These are phyloP conservation scores for Cantharis lateralis DNA, from an alignment of 2,888 invertebrate genomes.

Conservation along the genomic window DNA sequence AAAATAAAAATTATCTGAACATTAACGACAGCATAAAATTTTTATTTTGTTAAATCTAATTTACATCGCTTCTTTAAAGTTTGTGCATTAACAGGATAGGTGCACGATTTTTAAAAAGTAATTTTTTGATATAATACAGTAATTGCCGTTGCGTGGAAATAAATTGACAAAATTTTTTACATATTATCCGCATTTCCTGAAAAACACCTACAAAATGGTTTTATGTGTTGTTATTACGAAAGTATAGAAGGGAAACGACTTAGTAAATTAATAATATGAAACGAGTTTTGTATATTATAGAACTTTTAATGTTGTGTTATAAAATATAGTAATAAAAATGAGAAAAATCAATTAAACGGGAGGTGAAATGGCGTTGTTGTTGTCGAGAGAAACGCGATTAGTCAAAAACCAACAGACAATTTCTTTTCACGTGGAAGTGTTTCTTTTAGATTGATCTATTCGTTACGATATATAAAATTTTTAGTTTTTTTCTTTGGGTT, in stretches of 20 bases:
- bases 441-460: conserved; percentile 17
- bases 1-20: background rate
- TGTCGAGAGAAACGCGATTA: conserved; percentile 5
- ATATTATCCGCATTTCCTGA: background rate
- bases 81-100: background rate
- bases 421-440: conserved; percentile 16
- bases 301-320: conserved; percentile 1
- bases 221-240: background rate
- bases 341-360: conserved; percentile 12
- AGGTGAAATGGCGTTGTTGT: background rate
- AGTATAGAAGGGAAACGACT: background rate
- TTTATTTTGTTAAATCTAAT: background rate
- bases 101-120: background rate
- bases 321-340: conserved; percentile 33
- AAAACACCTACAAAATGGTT: background rate
- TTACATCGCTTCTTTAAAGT: background rate
- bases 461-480: conserved; percentile 8
- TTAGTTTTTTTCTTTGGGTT: conserved; percentile 15
- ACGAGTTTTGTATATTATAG: background rate
- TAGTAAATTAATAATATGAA: background rate
- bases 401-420: conserved; percentile 10
- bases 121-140: background rate
- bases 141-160: background rate
- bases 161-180: background rate
- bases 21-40: background rate